Base-by-base conservation (phyloP, 2,797 vertebrate species). In the Hapalemur alaotrensis region DNA sequence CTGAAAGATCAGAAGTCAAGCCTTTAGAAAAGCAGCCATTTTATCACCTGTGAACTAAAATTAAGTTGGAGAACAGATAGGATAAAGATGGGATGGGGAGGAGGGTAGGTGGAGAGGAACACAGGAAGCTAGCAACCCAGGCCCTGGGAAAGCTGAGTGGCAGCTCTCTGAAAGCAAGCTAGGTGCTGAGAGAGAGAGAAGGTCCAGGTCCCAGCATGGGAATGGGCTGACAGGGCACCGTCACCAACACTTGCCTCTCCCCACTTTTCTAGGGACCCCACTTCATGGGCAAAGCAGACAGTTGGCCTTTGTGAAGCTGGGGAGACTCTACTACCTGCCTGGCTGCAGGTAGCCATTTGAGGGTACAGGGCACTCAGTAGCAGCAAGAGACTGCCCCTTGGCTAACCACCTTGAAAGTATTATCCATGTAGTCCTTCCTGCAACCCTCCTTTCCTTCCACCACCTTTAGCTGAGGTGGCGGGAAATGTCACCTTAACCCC, bases 1-100 rank as follows among this genome's bases (percentile, higher is more conserved):
- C 99, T 99, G 92, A 38, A 97, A 94, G 70, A 96, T 76, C 91
- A 88, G 96, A 94, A 98, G 79, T 57, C 25, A 61, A 22, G 18
- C 28, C 52, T 82, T 78, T 54, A 75, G n/a, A 78, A n/a, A 30
- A 63, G 85, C n/a, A 50, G 28, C 17, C 41, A 80, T 38, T 72
- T 63, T 43, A 70, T 82, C 78, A 50, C 35, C 76, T 80, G 22
- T 30, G 25, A 65, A 79, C 67, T 93, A 46, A 63, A 69, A 80
- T 48, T 65, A 80, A 65, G 11, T 23, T 88, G 28, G 54, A 63
- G 12, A 78, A 75, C 12, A 83, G 52, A 57, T 5, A 32, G 11
- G 48, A 25, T 23, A 30, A 83, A 9, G 65, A 48, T 14, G 11
- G 14, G 41, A 28, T n/a, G 20, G 28, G 32, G n/a, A 67, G 30